These are phyloP conservation scores for Metridium senile DNA, from an alignment of 92 coral and sea anemone genomes.

Conservation along the genomic window DNA sequence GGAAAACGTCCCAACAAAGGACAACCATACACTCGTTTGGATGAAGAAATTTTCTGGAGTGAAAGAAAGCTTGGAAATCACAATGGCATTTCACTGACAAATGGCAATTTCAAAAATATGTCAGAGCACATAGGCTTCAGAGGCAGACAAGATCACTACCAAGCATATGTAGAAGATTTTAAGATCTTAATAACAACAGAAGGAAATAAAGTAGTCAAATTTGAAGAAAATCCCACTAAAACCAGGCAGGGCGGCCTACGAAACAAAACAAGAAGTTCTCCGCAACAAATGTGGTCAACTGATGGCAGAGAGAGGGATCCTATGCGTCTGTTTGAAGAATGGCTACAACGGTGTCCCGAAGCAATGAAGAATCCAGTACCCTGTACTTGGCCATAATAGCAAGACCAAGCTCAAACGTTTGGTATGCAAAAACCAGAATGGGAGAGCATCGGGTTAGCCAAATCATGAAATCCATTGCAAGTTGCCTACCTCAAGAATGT, in stretches of 20 bases:
- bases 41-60: conserved; percentile 43
- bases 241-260: conserved; percentile 38
- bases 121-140: conserved; percentile 38
- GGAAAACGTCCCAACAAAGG: conserved; percentile 47
- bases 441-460: conserved; percentile 46
- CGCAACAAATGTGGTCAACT: conserved; percentile 48
- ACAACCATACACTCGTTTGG: conserved; percentile 14
- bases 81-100: conserved; percentile 16
- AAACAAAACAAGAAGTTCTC: conserved; percentile 20
- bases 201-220: conserved; percentile 26
- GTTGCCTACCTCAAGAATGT: conserved; percentile 22
- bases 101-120: conserved; percentile 5
- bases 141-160: conserved; percentile 56
- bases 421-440: conserved; percentile 43
- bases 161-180: conserved; percentile 48
- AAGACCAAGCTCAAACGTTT: conserved; percentile 14
- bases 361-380: conserved; percentile 35
- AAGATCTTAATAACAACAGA: conserved; percentile 6
- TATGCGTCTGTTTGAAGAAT: conserved; percentile 40
- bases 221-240: conserved; percentile 15
- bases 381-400: conserved; percentile 40
- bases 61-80: conserved; percentile 31
- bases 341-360: conserved; percentile 27
- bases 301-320: conserved; percentile 59
- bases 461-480: conserved; percentile 48